Evolutionary conservation across 64 coral and sea anemone species (phyloP), one percentile per base, ranked within the genome.

Genomic region (Catalaphyllia jardinei): DNA sequence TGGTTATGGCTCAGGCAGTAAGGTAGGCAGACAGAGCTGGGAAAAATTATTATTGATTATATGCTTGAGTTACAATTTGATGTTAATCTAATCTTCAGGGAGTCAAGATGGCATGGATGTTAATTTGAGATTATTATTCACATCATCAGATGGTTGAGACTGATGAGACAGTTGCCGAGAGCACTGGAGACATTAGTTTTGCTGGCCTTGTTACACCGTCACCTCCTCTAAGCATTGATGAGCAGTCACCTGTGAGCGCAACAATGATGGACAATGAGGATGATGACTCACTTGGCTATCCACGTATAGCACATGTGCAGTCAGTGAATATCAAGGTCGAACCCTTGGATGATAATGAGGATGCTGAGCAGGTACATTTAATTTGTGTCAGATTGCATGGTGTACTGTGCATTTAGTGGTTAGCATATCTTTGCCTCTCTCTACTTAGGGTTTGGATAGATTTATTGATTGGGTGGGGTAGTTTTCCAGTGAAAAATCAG

Each of bases 231-330:
- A 97, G 95, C 82, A 51, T 92, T 79, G 63, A 86, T n/a, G 80
- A 71, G 25, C 75, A 89, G 33, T 88, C 78, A n/a, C 89, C 91
- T 51, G 72, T 75, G 17, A 84, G 84, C 18, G 91, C 83, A 17
- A 13, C 73, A 72, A 62, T 59, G 31, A 57, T 89, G 29, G 79
- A 84, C 46, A 91, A 97, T 97, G 95, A 90, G 8, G 83, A 78
- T 67, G 95, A 97, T 67, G 88, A 91, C 27, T 73, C 67, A 22
- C 28, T 90, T 16, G 16, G 35, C 18, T 97, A 93, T 74, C 95
- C 95, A 62, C 88, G 87, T 29, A 97, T 97, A 33, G 86, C 95
- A 49, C 95, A 97, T 88, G 95, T 97, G 31, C 92, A 93, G 67
- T 93, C 95, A 62, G 95, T 97, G 31, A 89, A 82, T 69, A 88